phyloP scores from a whole-genome alignment of 2,888 invertebrate species.

The Drosophila niveifrons region DNA sequence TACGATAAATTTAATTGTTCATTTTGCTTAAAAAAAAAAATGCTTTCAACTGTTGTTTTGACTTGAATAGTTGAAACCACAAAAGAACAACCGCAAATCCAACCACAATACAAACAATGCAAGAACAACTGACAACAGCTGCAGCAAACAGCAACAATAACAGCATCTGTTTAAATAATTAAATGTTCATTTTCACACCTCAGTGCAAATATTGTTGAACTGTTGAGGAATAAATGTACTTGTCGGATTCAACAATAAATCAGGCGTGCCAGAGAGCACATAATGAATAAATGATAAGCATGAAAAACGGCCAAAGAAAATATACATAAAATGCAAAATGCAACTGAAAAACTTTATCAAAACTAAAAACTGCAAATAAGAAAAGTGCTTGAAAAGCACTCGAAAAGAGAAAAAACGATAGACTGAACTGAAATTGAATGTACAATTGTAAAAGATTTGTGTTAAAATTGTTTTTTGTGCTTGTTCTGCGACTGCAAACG shows the following conservation, averaged over 20 bases:
- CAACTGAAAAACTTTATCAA: slow-evolving; percentile 26
- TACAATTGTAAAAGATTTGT: slow-evolving; percentile 49
- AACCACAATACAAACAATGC: slow-evolving; percentile 18
- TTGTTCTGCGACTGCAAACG: slow-evolving; percentile 22
- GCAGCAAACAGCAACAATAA: slow-evolving; percentile 27
- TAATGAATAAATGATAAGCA: slow-evolving; percentile 73
- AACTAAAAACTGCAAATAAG: slow-evolving; percentile 27
- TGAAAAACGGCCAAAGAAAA: slow-evolving; percentile 34
- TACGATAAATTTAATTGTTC: background rate
- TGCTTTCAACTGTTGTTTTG: background rate
- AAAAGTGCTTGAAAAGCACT: slow-evolving; percentile 45
- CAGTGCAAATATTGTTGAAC: slow-evolving; percentile 55
- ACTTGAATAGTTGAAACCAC: background rate
- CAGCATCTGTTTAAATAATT: slow-evolving; percentile 52
- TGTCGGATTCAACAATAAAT: slow-evolving; percentile 56
- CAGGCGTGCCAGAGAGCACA: slow-evolving; percentile 41
- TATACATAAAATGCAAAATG: slow-evolving; percentile 4
- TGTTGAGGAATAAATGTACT: slow-evolving; percentile 47
- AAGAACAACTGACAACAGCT: slow-evolving; percentile 17
- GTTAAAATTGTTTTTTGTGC: slow-evolving; percentile 17
- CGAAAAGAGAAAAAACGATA: slow-evolving; percentile 20
- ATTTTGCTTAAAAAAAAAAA: background rate
- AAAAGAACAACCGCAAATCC: slow-evolving; percentile 35
- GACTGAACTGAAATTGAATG: slow-evolving; percentile 44
- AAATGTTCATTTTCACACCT: slow-evolving; percentile 64